A percentile compares a stretch with the other conserved stretches of the same genome.
These are phyloP conservation scores for Orchesella flavescens DNA, from an alignment of 2,888 invertebrate species.

Conservation along the genomic window DNA sequence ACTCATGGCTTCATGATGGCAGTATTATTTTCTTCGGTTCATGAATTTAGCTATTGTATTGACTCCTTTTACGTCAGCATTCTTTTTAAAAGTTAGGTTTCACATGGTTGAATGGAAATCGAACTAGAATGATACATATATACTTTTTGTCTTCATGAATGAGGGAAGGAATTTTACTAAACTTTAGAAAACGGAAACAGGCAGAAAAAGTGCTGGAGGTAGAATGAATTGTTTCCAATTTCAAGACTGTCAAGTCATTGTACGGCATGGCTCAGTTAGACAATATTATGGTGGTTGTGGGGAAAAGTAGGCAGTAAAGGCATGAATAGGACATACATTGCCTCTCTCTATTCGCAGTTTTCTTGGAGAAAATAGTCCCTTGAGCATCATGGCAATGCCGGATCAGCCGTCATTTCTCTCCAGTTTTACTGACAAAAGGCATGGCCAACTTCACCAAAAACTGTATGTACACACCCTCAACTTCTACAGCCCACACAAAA, in stretches of 20 bases:
- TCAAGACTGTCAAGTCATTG: conserved; percentile 65
- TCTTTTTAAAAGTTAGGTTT: neutral
- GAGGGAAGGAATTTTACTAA: conserved; percentile 40
- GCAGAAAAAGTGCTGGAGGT: conserved; percentile 35
- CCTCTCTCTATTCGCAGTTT: conserved; percentile 34
- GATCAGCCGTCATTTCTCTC: conserved; percentile 50
- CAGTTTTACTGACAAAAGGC: conserved; percentile 18
- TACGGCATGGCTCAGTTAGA: conserved; percentile 58
- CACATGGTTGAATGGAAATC: conserved; percentile 45
- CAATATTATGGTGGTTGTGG: conserved; percentile 43
- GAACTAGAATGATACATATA: conserved; percentile 42
- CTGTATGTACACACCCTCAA: neutral
- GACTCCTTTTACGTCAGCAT: neutral
- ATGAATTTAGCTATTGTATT: neutral
- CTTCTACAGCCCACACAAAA: conserved; percentile 21
- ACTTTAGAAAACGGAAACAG: conserved; percentile 43
- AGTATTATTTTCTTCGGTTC: conserved; percentile 47
- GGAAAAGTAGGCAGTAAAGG: conserved; percentile 23
- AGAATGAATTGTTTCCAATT: conserved; percentile 69
- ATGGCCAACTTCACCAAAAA: conserved; percentile 53
- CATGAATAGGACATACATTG: conserved; percentile 30
- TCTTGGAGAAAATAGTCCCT: conserved; percentile 53
- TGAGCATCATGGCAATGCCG: conserved; percentile 54
- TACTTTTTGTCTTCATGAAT: conserved; percentile 20
- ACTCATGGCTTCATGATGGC: conserved; percentile 54